phyloP scores from a whole-genome alignment of 2,888 invertebrate species.

The Ariolimax columbianus region DNA sequence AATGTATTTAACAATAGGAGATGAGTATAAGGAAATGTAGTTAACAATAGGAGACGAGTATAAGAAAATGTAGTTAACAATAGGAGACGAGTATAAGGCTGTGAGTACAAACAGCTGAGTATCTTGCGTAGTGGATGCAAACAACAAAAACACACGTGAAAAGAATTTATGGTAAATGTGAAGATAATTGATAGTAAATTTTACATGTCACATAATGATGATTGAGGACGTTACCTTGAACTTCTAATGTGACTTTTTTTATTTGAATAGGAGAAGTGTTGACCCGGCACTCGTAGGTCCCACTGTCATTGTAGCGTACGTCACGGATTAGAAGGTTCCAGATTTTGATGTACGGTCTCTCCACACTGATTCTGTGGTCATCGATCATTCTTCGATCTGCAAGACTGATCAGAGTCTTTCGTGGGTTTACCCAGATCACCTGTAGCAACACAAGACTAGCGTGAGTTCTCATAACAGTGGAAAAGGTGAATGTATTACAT shows the following conservation, averaged over 20 bases:
- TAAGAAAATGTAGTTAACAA: no score
- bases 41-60: no score
- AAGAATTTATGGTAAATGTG: background rate
- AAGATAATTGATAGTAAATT: background rate
- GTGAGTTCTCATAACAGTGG: background rate
- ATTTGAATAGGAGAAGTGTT: slow-evolving; percentile 72
- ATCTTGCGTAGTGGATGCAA: no score
- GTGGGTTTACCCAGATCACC: slow-evolving; percentile 74
- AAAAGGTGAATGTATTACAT: no score
- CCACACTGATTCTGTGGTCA: slow-evolving; percentile 73
- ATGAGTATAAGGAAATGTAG: no score
- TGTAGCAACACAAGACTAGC: slow-evolving; percentile 51
- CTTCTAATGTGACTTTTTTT: slow-evolving; percentile 69
- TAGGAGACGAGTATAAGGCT: no score
- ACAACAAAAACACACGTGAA: background rate
- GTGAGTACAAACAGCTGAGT: no score
- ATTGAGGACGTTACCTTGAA: slow-evolving; percentile 72
- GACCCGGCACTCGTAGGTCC: slow-evolving; percentile 74
- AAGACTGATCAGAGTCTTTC: slow-evolving; percentile 67
- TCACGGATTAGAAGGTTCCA: slow-evolving; percentile 75
- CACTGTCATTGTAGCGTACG: slow-evolving; percentile 71
- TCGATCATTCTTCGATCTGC: slow-evolving; percentile 73
- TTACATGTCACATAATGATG: no score
- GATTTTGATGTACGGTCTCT: slow-evolving; percentile 68
- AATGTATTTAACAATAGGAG: no score